phyloP scores from a whole-genome alignment of 2,113 vertebrate species.

The Marmota monax region DNA sequence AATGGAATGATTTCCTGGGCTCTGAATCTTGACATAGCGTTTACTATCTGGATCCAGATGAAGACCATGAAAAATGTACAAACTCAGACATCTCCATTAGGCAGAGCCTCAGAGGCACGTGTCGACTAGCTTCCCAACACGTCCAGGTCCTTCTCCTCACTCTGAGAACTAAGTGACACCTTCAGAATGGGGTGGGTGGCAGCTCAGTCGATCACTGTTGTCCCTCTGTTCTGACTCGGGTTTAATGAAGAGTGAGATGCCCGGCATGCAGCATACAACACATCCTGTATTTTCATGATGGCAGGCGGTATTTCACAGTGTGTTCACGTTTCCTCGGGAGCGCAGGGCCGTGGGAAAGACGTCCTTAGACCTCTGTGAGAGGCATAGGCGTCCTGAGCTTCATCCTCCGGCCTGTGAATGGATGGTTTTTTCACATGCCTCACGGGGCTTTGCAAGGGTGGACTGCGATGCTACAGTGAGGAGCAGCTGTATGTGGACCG shows the following conservation, averaged over 20 bases:
- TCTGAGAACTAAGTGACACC: neutral
- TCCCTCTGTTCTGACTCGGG: neutral
- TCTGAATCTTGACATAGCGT: constrained; percentile 71
- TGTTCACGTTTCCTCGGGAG: accelerated
- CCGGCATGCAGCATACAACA: accelerated
- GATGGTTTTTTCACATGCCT: too few species aligned
- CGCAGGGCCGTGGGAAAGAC: accelerated
- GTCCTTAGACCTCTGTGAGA: neutral
- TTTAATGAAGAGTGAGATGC: neutral
- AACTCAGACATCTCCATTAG: constrained; percentile 75
- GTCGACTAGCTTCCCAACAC: neutral
- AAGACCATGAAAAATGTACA: constrained; percentile 80
- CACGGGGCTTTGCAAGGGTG: neutral
- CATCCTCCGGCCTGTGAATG: accelerated
- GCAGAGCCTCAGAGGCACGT: constrained; percentile 26
- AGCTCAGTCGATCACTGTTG: accelerated
- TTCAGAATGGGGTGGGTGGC: neutral
- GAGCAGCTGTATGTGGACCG: accelerated
- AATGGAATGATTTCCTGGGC: constrained; percentile 82
- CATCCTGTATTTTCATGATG: neutral
- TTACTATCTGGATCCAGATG: constrained; percentile 78
- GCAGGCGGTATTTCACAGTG: neutral
- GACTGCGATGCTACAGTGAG: accelerated
- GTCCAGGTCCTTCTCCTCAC: neutral
- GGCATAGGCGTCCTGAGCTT: accelerated